Conservation (phyloP, 2,888 invertebrate genomes). For the Stenotaenia linearis region DNA sequence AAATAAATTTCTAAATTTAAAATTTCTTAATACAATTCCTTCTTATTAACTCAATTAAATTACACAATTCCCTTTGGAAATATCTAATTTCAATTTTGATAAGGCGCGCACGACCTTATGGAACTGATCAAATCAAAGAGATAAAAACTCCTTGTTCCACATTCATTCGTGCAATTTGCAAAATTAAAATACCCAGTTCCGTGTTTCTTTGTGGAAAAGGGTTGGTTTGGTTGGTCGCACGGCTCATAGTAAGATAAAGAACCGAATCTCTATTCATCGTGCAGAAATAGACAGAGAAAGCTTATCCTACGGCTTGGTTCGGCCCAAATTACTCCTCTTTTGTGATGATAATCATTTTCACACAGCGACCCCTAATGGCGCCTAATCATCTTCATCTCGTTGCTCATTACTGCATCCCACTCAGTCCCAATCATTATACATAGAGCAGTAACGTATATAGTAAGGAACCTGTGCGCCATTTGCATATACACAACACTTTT, state of each 20-base stretch:
- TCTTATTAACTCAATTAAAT: background rate
- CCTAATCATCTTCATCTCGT: constrained; percentile 32
- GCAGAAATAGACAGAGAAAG: constrained; percentile 13
- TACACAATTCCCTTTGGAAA: constrained; percentile 17
- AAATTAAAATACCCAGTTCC: constrained; percentile 12
- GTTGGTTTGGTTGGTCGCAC: background rate
- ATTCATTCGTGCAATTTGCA: constrained; percentile 17
- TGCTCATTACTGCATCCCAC: constrained; percentile 29
- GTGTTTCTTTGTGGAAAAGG: constrained; percentile 8
- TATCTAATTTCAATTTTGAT: constrained; percentile 8
- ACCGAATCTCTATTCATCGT: background rate
- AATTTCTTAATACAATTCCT: background rate
- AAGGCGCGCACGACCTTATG: constrained; percentile 10
- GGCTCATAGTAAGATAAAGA: background rate
- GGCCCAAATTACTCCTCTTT: constrained; percentile 29
- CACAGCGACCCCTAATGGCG: constrained; percentile 28
- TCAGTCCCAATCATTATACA: constrained; percentile 30
- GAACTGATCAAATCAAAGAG: background rate
- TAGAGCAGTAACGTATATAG: constrained; percentile 3
- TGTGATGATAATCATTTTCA: constrained; percentile 31
- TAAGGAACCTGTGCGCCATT: constrained; percentile 7
- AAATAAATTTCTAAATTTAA: no score
- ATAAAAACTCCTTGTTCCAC: constrained; percentile 21
- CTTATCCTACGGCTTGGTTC: constrained; percentile 14
- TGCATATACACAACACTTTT: constrained; percentile 24